These are phyloP conservation scores for Asarcornis scutulata DNA, from an alignment of 2,113 vertebrate species.

Conservation along the genomic window DNA sequence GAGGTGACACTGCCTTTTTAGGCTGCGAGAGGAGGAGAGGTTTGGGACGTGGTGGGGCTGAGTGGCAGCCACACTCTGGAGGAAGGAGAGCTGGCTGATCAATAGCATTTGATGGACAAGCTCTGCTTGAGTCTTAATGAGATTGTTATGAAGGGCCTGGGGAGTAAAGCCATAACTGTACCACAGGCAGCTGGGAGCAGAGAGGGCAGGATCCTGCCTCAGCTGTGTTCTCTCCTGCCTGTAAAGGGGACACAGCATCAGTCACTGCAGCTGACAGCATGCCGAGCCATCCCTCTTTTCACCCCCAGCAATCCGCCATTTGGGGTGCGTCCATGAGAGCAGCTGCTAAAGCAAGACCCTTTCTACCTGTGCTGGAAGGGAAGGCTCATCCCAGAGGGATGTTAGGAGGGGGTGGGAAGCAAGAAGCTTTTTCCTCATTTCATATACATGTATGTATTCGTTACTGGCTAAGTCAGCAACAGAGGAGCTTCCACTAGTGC, in stretches of 20 bases:
- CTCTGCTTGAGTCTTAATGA: background rate
- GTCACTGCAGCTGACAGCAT: background rate
- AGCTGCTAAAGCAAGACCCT: background rate
- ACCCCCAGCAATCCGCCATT: background rate
- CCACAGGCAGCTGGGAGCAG: background rate
- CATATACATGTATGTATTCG: background rate
- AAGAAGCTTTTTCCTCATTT: background rate
- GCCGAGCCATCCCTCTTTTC: background rate
- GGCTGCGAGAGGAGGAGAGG: background rate
- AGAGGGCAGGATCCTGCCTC: background rate
- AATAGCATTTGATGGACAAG: background rate
- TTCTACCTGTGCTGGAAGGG: background rate
- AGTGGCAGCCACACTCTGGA: accelerated
- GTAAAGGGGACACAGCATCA: background rate
- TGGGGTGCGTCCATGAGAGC: background rate
- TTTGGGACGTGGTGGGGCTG: background rate
- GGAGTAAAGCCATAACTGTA: background rate
- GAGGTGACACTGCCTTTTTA: background rate
- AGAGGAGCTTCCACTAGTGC: background rate
- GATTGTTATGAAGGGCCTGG: background rate
- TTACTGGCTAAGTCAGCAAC: background rate
- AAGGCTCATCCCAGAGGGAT: background rate
- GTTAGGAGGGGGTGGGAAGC: background rate
- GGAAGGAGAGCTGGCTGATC: background rate
- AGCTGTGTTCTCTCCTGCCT: background rate